Evolutionary conservation across 2,113 vertebrate species (phyloP).

Genomic region (Pangasianodon hypophthalmus): DNA sequence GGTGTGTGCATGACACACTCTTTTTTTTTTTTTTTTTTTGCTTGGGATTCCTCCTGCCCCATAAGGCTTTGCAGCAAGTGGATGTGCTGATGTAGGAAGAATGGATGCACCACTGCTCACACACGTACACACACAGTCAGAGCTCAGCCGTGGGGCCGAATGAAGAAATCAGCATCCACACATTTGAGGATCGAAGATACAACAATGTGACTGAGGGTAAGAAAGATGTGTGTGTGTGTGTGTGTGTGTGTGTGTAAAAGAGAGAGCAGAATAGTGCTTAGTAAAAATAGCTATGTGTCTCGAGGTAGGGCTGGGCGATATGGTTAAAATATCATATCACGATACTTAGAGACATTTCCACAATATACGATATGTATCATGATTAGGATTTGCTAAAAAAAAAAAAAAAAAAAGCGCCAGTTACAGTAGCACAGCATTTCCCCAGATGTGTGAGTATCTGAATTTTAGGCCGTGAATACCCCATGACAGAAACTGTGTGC

Average conservation of each 20-base stretch:
- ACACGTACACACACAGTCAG: slow-evolving; percentile 31
- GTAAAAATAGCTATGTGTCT: not conserved
- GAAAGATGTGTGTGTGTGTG: not conserved
- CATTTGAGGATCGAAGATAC: slow-evolving; percentile 12
- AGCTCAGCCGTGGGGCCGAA: slow-evolving; percentile 22
- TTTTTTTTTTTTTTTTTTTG: slow-evolving; percentile 23
- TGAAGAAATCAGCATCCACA: slow-evolving; percentile 34
- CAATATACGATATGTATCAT: not conserved
- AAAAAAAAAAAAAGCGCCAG: not conserved
- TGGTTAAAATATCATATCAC: not conserved
- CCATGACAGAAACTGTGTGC: not conserved
- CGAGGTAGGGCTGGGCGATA: not conserved
- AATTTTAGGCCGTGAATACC: not conserved
- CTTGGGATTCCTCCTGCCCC: slow-evolving; percentile 40
- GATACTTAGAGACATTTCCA: not conserved
- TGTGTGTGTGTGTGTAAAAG: not conserved
- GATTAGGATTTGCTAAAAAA: not conserved
- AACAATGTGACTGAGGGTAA: slow-evolving; percentile 55
- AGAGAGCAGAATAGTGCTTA: not conserved
- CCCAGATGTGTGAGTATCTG: not conserved
- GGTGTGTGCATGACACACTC: slow-evolving; percentile 18
- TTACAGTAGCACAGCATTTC: not conserved
- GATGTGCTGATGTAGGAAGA: slow-evolving; percentile 54
- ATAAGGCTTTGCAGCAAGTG: slow-evolving; percentile 49
- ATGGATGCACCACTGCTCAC: slow-evolving; percentile 36